Conservation (phyloP, 2,797 vertebrate genomes). For the Lateolabrax maculatus region DNA sequence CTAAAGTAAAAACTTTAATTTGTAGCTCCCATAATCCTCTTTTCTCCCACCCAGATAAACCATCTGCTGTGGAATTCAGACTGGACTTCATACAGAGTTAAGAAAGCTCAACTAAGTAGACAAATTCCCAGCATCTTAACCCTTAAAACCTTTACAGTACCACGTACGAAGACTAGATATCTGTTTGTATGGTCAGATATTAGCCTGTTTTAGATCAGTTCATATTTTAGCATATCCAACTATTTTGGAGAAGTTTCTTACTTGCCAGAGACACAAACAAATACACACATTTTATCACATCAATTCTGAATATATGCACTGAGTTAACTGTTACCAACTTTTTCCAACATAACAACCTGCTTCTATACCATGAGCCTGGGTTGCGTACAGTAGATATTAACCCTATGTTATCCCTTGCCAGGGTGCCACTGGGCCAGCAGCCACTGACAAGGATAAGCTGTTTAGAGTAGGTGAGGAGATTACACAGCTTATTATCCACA, state of each 20-base stretch:
- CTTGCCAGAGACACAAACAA: background rate
- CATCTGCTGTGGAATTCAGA: conserved; percentile 81
- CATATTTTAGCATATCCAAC: background rate
- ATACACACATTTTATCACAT: background rate
- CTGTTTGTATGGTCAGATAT: background rate
- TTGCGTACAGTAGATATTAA: conserved; percentile 66
- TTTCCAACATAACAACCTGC: background rate
- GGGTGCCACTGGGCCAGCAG: conserved; percentile 74
- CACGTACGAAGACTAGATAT: background rate
- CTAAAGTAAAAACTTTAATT: conserved; percentile 59
- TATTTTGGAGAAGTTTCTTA: background rate
- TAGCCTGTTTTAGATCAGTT: background rate
- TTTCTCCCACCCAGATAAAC: conserved; percentile 72
- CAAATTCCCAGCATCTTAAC: conserved; percentile 42
- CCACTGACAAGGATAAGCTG: conserved; percentile 87
- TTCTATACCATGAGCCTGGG: conserved; percentile 6
- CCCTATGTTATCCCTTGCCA: conserved; percentile 69
- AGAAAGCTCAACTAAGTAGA: conserved; percentile 53
- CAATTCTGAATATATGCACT: background rate
- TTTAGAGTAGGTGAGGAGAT: conserved; percentile 90
- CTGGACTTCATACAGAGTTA: conserved; percentile 65
- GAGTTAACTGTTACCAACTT: background rate
- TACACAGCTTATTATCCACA: conserved; percentile 85
- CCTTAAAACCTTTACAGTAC: conserved; percentile 7
- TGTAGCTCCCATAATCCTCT: conserved; percentile 72